These are phyloP conservation scores for Polydrusus pterygomalis DNA, from an alignment of 2,888 invertebrate species.

Conservation along the genomic window DNA sequence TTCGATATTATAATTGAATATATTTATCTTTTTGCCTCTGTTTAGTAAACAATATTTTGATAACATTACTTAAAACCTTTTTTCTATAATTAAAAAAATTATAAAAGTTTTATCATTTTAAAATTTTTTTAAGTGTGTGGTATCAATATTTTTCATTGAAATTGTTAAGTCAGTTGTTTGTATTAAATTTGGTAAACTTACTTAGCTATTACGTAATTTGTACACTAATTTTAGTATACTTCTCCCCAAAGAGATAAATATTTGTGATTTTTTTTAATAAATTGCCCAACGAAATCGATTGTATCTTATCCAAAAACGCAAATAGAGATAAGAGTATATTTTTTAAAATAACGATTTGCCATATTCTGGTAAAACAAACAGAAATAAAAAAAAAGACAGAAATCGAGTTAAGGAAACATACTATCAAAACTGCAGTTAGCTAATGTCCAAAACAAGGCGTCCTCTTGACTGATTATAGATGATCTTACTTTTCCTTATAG, in stretches of 20 bases:
- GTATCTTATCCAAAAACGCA: not conserved
- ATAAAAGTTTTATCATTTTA: not conserved
- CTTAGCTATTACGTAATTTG: not conserved
- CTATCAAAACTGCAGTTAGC: too few species aligned
- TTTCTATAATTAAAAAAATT: not conserved
- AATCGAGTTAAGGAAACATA: too few species aligned
- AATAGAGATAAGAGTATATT: not conserved
- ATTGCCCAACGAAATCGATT: not conserved
- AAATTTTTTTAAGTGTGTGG: not conserved
- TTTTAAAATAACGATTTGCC: not conserved
- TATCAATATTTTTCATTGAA: not conserved
- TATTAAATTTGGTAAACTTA: not conserved
- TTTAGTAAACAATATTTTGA: constrained; percentile 1
- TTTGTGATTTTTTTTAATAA: not conserved
- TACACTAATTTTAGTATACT: not conserved
- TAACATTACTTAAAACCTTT: not conserved
- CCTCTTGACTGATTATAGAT: too few species aligned
- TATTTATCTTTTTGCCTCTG: not conserved
- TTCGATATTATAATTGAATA: not conserved
- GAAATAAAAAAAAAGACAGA: too few species aligned
- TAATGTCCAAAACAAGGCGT: too few species aligned
- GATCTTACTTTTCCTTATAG: too few species aligned
- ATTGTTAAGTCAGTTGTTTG: not conserved
- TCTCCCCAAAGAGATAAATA: not conserved
- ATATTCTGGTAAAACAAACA: too few species aligned